Base-by-base conservation (phyloP, 2,113 vertebrate species). In the Columba janthina region DNA sequence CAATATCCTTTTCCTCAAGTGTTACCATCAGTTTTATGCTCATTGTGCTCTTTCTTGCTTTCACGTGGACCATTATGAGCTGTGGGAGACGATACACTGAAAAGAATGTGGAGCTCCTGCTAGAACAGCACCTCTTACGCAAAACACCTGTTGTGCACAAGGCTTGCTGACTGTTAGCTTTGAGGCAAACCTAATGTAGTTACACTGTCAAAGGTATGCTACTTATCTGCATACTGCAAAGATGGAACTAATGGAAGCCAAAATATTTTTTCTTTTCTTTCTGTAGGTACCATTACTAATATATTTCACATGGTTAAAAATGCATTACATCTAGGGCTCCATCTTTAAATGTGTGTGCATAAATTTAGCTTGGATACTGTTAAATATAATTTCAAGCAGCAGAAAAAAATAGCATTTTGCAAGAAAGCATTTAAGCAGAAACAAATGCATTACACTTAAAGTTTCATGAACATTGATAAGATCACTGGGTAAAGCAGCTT, bases 231-330 rank as follows among this genome's bases (percentile, higher is more conserved):
- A 62, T 60, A 84, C 70, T 82, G 64, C 73, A 91, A 96, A 96
- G 80, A 94, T 42, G 79, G 91, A 95, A 91, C 40, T 84, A 84
- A 86, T 79, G 71, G 53, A 88, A 89, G 50, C 42, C 69, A 93
- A 86, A 96, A 93, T 79, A 3, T 36, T 89, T 91, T 91, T 65
- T 66, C 72, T 65, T 88, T 88, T 83, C 67, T 83, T 88, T 74
- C 65, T 91, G 54, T 95, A 93, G 96, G 51, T 84, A 92, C 83
- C 86, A 92, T 97, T 65, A 87, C 88, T 97, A 96, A 89, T 88
- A 94, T 95, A 94, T 88, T 96, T 96, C 91, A 94, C 84, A 83
- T 89, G 85, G 71, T 94, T 86, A 93, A 94, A 96, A 94, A 92
- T 62, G 65, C 72, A 81, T 93, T 90, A 79, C 93, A 90, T 84